A percentile compares a stretch with the other conserved stretches of the same genome.
Evolutionary conservation across 2,113 vertebrate species (phyloP).

Genomic region (Crocuta crocuta): DNA sequence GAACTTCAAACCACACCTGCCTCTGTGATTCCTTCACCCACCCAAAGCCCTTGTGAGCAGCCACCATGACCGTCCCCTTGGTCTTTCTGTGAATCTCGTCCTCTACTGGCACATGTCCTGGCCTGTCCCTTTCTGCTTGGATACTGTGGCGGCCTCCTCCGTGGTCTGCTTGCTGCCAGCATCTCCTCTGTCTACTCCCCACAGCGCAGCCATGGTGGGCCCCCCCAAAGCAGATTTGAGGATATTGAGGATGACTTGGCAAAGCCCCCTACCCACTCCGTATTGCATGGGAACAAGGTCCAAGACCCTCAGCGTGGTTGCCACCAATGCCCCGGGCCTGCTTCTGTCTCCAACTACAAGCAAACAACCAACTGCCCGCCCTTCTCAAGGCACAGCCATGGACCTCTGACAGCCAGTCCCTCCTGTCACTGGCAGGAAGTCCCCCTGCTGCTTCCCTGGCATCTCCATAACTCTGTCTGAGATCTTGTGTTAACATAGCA

Average conservation of each 20-base stretch:
- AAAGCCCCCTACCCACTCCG: neutral
- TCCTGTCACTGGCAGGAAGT: neutral
- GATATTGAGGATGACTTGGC: fast-evolving
- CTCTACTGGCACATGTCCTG: neutral
- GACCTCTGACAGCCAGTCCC: too few relatives aligned
- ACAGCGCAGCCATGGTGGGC: neutral
- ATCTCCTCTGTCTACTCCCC: fast-evolving
- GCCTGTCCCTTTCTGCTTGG: neutral
- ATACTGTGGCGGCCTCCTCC: fast-evolving
- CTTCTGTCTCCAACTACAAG: too few relatives aligned
- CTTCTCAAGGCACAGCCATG: too few relatives aligned
- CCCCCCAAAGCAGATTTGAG: neutral
- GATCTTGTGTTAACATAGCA: too few relatives aligned
- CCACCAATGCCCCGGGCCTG: neutral
- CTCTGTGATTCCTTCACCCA: too few relatives aligned
- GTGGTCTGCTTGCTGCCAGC: fast-evolving
- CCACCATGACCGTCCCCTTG: fast-evolving
- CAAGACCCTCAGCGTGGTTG: fast-evolving
- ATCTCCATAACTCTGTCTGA: neutral
- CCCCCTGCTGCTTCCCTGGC: neutral
- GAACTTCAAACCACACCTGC: too few relatives aligned
- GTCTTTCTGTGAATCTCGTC: fast-evolving
- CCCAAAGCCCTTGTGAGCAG: fast-evolving
- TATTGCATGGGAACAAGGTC: neutral
- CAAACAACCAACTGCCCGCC: too few relatives aligned